Conservation (phyloP, 2,113 vertebrate species). For the Urocolius indicus region DNA sequence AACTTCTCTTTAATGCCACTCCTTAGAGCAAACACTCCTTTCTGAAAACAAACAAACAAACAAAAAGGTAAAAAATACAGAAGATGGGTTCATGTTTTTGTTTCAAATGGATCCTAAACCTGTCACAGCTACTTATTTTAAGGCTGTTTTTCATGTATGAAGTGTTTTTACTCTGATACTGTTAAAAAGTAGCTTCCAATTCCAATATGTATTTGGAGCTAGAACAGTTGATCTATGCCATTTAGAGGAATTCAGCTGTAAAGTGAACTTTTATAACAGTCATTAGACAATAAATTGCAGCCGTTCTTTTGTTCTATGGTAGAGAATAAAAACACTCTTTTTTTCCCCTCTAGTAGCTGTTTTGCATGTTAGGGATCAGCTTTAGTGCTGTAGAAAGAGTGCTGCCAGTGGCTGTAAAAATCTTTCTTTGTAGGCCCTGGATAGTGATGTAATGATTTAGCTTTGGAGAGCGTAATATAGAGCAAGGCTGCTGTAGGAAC, state of each 20-base stretch:
- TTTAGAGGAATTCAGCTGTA: not conserved
- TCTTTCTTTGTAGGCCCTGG: not conserved
- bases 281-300: conserved; percentile 5
- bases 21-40: not conserved
- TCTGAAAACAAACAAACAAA: not conserved
- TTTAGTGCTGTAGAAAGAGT: not conserved
- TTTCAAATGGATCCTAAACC: not conserved
- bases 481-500: not conserved
- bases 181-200: not conserved
- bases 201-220: not conserved
- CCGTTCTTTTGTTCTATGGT: not conserved
- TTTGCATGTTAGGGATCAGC: not conserved
- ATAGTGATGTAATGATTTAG: not conserved
- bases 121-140: not conserved
- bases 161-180: not conserved
- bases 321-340: not conserved
- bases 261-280: not conserved
- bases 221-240: not conserved
- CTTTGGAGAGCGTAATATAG: not conserved
- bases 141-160: not conserved
- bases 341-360: not conserved
- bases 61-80: not conserved
- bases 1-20: not conserved
- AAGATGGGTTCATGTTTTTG: not conserved
- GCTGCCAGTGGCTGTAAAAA: not conserved